Conservation (phyloP, 2,888 invertebrate species). For the Pimpla rufipes region DNA sequence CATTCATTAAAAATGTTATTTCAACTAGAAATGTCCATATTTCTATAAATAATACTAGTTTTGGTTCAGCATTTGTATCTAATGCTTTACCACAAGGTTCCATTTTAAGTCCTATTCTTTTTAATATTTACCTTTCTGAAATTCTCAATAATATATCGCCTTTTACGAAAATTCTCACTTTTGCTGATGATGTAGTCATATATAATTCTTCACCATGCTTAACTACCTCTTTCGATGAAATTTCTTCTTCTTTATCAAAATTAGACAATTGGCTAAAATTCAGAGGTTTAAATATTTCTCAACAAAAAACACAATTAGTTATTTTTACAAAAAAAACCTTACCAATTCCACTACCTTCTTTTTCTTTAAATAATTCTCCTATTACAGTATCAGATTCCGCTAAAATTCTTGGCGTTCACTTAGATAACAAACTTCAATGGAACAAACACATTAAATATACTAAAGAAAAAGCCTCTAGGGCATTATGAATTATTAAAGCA, state of each 20-base stretch:
- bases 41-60: not conserved
- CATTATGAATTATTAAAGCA: conserved; percentile 20
- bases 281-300: not conserved
- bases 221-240: not conserved
- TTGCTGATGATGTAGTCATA: no score
- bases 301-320: not conserved
- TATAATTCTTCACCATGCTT: not conserved
- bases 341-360: not conserved
- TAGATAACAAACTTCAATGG: conserved; percentile 24
- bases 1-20: no score
- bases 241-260: not conserved
- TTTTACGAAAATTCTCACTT: no score
- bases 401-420: no score
- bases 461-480: not conserved
- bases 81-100: not conserved
- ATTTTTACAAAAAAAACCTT: not conserved
- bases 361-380: not conserved
- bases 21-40: not conserved
- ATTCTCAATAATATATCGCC: no score
- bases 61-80: not conserved
- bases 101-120: not conserved
- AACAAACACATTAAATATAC: not conserved
- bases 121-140: no score
- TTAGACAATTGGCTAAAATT: not conserved
- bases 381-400: not conserved